phyloP scores from a whole-genome alignment of 1,140 invertebrate species.

The Drosophila equinoxialis region DNA sequence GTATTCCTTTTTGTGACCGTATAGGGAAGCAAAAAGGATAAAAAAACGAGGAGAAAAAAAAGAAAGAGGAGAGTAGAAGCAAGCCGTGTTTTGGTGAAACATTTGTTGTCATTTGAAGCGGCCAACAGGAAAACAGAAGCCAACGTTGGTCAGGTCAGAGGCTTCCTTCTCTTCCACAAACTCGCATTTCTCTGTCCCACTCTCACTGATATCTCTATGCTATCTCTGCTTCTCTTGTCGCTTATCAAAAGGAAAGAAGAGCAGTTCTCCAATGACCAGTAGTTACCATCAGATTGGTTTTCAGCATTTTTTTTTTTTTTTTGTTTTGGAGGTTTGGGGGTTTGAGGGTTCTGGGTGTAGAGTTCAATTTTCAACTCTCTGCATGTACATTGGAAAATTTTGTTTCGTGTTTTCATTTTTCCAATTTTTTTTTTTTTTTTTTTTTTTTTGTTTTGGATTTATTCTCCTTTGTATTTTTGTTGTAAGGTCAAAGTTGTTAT shows the following conservation, averaged over 20 bases:
- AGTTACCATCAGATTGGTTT: conserved; percentile 42
- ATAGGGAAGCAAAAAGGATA: background rate
- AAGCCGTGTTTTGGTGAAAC: conserved; percentile 47
- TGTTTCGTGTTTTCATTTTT: conserved; percentile 10
- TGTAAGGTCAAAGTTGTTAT: conserved; percentile 27
- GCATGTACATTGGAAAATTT: conserved; percentile 6
- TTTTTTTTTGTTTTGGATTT: background rate
- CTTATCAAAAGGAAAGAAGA: conserved; percentile 36
- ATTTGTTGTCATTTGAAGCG: conserved; percentile 53
- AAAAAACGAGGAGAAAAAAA: conserved; percentile 16
- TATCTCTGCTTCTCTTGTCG: conserved; percentile 15
- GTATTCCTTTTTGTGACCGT: too few species aligned
- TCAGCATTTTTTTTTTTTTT: conserved; percentile 7
- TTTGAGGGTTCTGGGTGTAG: background rate
- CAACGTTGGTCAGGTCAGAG: conserved; percentile 41
- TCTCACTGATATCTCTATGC: background rate
- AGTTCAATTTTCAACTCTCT: conserved; percentile 27
- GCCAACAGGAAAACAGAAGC: conserved; percentile 25
- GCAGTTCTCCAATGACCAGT: conserved; percentile 26
- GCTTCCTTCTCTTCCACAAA: background rate
- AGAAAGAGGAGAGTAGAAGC: conserved; percentile 17
- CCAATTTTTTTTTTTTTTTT: background rate
- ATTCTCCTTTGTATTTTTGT: conserved; percentile 3
- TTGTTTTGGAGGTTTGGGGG: background rate
- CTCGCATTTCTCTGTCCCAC: background rate